Evolutionary conservation across 2,797 vertebrate species (phyloP).

Genomic region (Sebastes goodei): DNA sequence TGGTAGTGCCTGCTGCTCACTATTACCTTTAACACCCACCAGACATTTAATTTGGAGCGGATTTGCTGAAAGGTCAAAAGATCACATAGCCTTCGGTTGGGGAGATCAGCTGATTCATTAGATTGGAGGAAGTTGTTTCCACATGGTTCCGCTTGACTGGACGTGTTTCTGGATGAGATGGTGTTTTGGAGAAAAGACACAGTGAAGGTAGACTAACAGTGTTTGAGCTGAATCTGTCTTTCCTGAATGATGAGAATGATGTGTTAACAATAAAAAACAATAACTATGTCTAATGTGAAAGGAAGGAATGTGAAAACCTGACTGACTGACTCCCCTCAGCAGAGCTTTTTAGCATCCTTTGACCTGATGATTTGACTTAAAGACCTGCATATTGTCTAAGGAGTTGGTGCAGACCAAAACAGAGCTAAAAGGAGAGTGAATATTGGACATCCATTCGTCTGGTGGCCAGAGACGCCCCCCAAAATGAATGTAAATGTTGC

Average conservation of each 20-base stretch:
- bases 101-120: slow-evolving; percentile 50
- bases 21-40: slow-evolving; percentile 33
- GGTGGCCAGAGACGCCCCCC: not conserved
- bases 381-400: not conserved
- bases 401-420: not conserved
- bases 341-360: too few relatives aligned
- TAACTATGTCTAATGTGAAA: too few relatives aligned
- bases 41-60: slow-evolving; percentile 32
- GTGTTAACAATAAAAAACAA: too few relatives aligned
- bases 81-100: slow-evolving; percentile 1
- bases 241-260: too few relatives aligned
- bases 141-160: slow-evolving; percentile 43
- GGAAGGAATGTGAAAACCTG: not conserved
- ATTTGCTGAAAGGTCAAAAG: slow-evolving; percentile 47
- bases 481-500: not conserved
- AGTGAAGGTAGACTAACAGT: not conserved
- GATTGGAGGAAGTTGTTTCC: slow-evolving; percentile 53
- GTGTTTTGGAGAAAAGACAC: not conserved
- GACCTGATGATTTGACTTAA: not conserved
- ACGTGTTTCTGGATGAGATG: not conserved
- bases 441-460: not conserved
- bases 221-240: not conserved
- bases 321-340: not conserved
- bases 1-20: slow-evolving; percentile 42
- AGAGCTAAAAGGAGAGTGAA: not conserved